These are phyloP conservation scores for Elephas maximus DNA, from an alignment of 2,113 vertebrate genomes.

Conservation along the genomic window DNA sequence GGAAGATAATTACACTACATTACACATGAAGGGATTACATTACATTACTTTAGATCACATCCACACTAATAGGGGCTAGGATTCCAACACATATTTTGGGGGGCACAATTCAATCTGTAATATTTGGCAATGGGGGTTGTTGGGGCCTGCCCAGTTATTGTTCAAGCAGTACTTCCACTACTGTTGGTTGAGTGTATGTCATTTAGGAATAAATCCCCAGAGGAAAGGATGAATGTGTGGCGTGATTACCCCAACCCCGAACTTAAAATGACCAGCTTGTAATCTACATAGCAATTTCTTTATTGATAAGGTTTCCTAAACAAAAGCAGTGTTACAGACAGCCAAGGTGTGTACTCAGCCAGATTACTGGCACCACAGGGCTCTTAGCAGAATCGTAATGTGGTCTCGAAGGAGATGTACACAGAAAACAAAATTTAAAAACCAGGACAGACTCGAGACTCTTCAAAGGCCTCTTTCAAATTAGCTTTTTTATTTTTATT, in stretches of 20 bases:
- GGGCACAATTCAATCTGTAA: too few relatives aligned
- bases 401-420: background rate
- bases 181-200: background rate
- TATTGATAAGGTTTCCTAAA: background rate
- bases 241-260: background rate
- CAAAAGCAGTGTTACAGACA: background rate
- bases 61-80: too few relatives aligned
- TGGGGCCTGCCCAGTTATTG: background rate
- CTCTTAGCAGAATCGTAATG: background rate
- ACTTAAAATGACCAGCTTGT: background rate
- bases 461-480: background rate
- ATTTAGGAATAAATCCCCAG: background rate
- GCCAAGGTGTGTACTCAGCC: background rate
- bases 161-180: background rate
- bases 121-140: too few relatives aligned
- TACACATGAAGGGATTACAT: too few relatives aligned
- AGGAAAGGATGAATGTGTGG: background rate
- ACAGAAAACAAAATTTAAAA: conserved; percentile 30
- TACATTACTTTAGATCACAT: too few relatives aligned
- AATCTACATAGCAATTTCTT: background rate
- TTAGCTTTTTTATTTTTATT: background rate
- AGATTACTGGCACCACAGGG: background rate
- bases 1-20: too few relatives aligned
- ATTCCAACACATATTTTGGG: too few relatives aligned
- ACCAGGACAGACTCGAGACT: background rate